Conservation (phyloP, 30 jellyfish, hydroid and myxozoan species). For the Pelagia noctiluca region DNA sequence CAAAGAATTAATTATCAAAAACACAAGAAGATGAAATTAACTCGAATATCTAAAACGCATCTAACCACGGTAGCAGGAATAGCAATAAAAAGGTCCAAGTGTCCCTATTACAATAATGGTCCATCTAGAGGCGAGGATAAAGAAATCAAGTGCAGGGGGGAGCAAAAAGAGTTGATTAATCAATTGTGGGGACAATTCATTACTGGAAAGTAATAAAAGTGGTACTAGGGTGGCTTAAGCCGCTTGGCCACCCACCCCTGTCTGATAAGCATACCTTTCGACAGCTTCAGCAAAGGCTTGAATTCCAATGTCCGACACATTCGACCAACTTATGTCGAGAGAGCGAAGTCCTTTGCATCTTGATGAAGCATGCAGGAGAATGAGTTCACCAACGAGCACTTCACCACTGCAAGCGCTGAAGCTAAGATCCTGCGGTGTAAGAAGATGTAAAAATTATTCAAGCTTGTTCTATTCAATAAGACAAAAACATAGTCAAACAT, state of each 20-base stretch:
- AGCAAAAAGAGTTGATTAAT: too few relatives aligned
- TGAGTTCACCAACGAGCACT: constrained; percentile 81
- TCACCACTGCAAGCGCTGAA: constrained; percentile 93
- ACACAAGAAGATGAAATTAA: too few relatives aligned
- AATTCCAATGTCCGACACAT: constrained; percentile 78
- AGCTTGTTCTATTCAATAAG: neutral
- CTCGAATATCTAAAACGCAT: too few relatives aligned
- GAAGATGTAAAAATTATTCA: neutral
- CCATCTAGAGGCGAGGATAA: too few relatives aligned
- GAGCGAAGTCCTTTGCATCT: constrained; percentile 72
- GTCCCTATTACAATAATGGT: too few relatives aligned
- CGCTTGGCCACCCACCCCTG: neutral
- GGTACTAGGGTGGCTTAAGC: neutral
- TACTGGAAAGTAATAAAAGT: too few relatives aligned
- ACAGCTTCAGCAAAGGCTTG: constrained; percentile 70
- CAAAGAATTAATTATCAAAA: too few relatives aligned
- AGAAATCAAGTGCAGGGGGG: too few relatives aligned
- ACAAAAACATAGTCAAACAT: too few relatives aligned
- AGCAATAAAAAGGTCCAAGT: too few relatives aligned
- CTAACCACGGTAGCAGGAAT: too few relatives aligned
- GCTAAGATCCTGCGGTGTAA: constrained; percentile 76
- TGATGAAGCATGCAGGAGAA: constrained; percentile 75
- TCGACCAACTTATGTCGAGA: constrained; percentile 94
- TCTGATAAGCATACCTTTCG: constrained; percentile 57
- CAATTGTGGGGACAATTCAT: too few relatives aligned